Percentiles rank a stretch among this genome's conserved stretches.
Evolutionary conservation across 1,140 invertebrate species (phyloP).

Genomic region (Oncopeltus fasciatus): DNA sequence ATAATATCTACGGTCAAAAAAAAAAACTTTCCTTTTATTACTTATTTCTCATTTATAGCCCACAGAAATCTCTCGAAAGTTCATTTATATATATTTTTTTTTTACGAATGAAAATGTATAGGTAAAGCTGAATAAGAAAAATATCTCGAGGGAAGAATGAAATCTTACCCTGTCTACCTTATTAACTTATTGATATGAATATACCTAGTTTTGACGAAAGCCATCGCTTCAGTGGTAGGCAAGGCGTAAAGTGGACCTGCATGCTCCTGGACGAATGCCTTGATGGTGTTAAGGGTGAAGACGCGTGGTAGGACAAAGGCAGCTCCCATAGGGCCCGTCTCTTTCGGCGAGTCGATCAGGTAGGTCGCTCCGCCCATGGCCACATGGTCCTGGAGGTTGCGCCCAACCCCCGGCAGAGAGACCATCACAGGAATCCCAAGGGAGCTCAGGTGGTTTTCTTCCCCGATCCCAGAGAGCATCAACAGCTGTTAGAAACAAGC

Average conservation of each 20-base stretch:
- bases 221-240: conserved; percentile 57
- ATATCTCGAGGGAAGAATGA: too few species aligned
- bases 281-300: conserved; percentile 35
- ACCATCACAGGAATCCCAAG: conserved; percentile 38
- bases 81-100: too few species aligned
- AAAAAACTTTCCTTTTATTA: too few species aligned
- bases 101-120: too few species aligned
- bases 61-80: too few species aligned
- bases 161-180: too few species aligned
- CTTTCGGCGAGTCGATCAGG: conserved; percentile 34
- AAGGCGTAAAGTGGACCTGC: conserved; percentile 48
- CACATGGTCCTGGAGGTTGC: conserved; percentile 65
- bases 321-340: conserved; percentile 33
- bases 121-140: too few species aligned
- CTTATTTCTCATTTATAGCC: too few species aligned
- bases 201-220: conserved; percentile 55
- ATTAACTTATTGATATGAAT: too few species aligned
- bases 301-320: conserved; percentile 43
- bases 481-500: conserved; percentile 44
- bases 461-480: conserved; percentile 66
- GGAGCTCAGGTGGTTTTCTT: conserved; percentile 37
- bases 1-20: too few species aligned
- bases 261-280: conserved; percentile 38
- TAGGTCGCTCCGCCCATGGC: conserved; percentile 46
- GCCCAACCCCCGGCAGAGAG: conserved; percentile 57